phyloP scores from a whole-genome alignment of 1,140 invertebrate genomes.

The Mesaphorura yosii region DNA sequence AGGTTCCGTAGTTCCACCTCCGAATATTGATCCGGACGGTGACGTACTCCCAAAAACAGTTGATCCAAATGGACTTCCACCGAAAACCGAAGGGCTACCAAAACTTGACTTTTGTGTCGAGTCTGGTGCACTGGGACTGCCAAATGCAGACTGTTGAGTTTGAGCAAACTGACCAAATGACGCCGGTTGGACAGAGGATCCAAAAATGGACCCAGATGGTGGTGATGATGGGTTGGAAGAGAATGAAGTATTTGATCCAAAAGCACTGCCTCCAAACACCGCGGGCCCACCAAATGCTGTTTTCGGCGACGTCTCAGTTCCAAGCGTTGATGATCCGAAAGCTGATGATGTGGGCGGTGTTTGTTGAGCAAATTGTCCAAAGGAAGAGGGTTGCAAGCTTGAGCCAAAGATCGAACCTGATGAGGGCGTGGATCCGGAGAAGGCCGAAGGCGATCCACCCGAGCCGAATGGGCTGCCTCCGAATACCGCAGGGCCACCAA shows the following conservation, averaged over 20 bases:
- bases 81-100: not conserved
- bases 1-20: not conserved
- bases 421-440: not conserved
- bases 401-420: not conserved
- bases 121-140: not conserved
- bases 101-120: too few species aligned
- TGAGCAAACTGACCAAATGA: not conserved
- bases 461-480: too few species aligned
- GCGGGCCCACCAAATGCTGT: slow-evolving; percentile 1
- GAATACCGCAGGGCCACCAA: too few species aligned
- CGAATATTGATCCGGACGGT: slow-evolving; percentile 2
- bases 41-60: not conserved
- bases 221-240: too few species aligned
- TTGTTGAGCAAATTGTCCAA: too few species aligned
- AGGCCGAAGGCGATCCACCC: too few species aligned
- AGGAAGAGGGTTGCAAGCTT: too few species aligned
- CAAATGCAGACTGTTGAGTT: not conserved
- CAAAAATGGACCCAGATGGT: too few species aligned
- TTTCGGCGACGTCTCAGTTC: not conserved
- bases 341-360: too few species aligned
- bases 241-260: too few species aligned
- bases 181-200: too few species aligned
- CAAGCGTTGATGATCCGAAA: not conserved
- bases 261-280: too few species aligned
- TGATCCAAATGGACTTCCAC: not conserved